phyloP scores from a whole-genome alignment of 2,888 invertebrate genomes.

The Diarsia mendica region DNA sequence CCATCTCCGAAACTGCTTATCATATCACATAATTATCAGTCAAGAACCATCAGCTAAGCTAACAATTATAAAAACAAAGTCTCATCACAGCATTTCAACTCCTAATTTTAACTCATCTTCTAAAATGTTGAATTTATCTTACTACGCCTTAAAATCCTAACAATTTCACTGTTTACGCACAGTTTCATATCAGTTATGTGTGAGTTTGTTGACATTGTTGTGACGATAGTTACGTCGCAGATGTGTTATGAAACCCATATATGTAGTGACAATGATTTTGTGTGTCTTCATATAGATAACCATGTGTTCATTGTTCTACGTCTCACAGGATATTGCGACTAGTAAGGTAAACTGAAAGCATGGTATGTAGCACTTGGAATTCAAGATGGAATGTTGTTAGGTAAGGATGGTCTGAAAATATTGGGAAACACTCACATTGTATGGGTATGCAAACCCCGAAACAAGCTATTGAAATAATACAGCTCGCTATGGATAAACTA shows the following conservation, averaged over 20 bases:
- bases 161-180: slow-evolving; percentile 38
- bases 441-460: background rate
- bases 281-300: slow-evolving; percentile 38
- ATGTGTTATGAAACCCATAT: slow-evolving; percentile 41
- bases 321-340: slow-evolving; percentile 49
- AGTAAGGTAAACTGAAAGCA: slow-evolving; percentile 29
- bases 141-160: slow-evolving; percentile 29
- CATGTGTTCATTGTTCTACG: slow-evolving; percentile 46
- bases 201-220: slow-evolving; percentile 24
- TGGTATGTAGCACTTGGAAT: slow-evolving; percentile 9
- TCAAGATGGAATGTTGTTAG: slow-evolving; percentile 3
- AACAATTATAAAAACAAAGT: slow-evolving; percentile 24
- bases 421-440: background rate
- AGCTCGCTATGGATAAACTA: background rate
- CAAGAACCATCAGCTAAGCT: background rate
- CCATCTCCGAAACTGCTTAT: slow-evolving; percentile 2
- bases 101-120: slow-evolving; percentile 6
- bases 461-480: background rate
- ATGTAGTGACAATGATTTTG: slow-evolving; percentile 41
- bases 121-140: slow-evolving; percentile 18
- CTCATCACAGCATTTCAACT: slow-evolving; percentile 12
- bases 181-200: slow-evolving; percentile 21
- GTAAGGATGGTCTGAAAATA: background rate
- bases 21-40: background rate
- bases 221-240: slow-evolving; percentile 31